Base-by-base conservation (phyloP, 1,140 invertebrate species). In the Brachionus plicatilis region DNA sequence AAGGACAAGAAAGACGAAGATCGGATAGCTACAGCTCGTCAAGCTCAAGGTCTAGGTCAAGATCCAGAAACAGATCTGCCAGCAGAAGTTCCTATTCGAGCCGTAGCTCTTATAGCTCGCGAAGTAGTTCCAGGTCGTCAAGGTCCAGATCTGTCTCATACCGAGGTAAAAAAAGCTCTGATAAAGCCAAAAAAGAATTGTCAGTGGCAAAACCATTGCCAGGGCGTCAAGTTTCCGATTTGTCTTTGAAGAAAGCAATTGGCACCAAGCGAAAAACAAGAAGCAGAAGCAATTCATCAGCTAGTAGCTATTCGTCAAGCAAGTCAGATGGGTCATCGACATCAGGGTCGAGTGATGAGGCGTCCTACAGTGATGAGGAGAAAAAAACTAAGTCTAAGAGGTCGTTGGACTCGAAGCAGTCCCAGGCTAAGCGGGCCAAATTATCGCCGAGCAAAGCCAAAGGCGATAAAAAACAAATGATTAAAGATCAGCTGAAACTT, bases 391-490 rank as follows among this genome's bases (percentile, higher is more conserved):
- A 68, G 41, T 17, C 37, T 14, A 82, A 82, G 60, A 47, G 41
- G 27, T 29, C 27, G 12, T 41, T 70, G 66, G 66, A 70, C 12
- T 72, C 68, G 7, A 72, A 72, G 17, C 17, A 20, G 17, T 72
- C 68, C 0, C 41, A 72, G 17, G 11, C 68, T 17, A 72, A 72
- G 17, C 68, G 68, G 17, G 37, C 79, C 14, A 82, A 82, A 37
- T 29, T 68, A 9, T 82, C 79, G 33, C 33, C 79, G 37, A 82
- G 53, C 60, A 76, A 76, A n/a, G 11, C 12, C 11, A 76, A 76
- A 53, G 24, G 47, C 43, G 79, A 82, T 43, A 82, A 82, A 65
- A 82, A 82, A 47, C 79, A 82, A 65, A 82, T 65, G 37, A 82
- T 82, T 14, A 82, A 82, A 65, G 79, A 82, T 68, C 79, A 82